Evolutionary conservation across 2,888 invertebrate species (phyloP), one percentile per base, ranked within the genome.

Genomic region (Thera obeliscata): DNA sequence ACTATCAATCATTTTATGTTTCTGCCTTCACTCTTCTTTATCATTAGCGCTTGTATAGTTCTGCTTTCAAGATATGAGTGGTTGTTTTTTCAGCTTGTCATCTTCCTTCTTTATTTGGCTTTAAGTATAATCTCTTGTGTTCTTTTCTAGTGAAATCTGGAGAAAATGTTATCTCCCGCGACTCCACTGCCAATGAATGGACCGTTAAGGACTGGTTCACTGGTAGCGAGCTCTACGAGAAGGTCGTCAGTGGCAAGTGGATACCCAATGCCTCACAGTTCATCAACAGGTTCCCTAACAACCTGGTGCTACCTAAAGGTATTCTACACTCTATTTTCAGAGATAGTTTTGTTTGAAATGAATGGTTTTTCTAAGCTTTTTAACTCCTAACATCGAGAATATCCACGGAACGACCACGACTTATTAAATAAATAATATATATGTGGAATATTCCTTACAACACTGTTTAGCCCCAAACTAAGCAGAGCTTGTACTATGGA

Each of bases 231-330:
- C 38, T 75, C 1, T 71, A 68, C 41, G 60, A 35, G 11, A 58
- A 69, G 49, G 56, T 72, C 3, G 33, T 55, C 35, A 67, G 62
- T 49, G 74, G 70, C 60, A 60, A 62, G 1, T 75, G 73, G 73
- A 11, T 48, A 11, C 74, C 74, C 4, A 54, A 69, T 2, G 38
- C 67, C 50, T 64, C 35, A 11, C 63, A 72, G 61, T 63, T 63
- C 33, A 64, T 75, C 48, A 49, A 49, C 55, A 61, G 9, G 35
- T 75, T 69, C 70, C 96, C 96, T 7, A 91, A 95, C 69, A 95
- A 96, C 70, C 89, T 96, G 62, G 82, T 96, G 71, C 84, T 97
- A 66, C 96, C 55, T 55, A 55, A 55, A 55, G 55, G 55, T 55
- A 54, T 11, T 22, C 12, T 50, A 52, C 52, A 0, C n/a, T 52